Evolutionary conservation across 1,140 invertebrate genomes (phyloP), one percentile per base, ranked within the genome.

Genomic region (Pararge aegeria): DNA sequence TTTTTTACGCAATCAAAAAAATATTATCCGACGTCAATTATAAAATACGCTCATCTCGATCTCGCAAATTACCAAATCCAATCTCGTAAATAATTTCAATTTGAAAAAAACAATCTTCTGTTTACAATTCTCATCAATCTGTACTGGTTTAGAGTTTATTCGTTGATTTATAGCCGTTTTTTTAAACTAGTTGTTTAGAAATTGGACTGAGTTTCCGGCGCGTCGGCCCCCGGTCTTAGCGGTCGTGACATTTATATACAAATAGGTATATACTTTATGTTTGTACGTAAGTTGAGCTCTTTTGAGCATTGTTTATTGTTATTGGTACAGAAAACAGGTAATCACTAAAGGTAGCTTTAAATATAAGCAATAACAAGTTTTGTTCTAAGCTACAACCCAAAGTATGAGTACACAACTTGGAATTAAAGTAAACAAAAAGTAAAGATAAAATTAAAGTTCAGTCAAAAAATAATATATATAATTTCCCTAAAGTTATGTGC

Each of bases 51-150:
- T n/a, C n/a, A n/a, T n/a, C n/a, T n/a, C 16, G 13, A 2, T 37
- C 3, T 2, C n/a, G 12, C 34, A 42, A 42, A 16, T 42, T 4
- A 42, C 38, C 38, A 18, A 13, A 42, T 42, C 38, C 13, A 42
- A 42, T 42, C 38, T 57, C 20, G 50, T 55, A 51, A 64, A 64
- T 54, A 40, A 42, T 21, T 42, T 34, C 24, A 20, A 53, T 46
- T 48, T 12, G 38, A 46, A 30, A 29, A 51, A 52, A 29, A 44
- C 24, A 55, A 21, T 7, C 12, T 21, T 40, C 34, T 50, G 48
- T 53, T 52, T 57, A 63, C 50, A 66, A 49, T 58, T 53, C 64
- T 49, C 50, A 58, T 49, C 55, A 68, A 62, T 71, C 51, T n/a
- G 63, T 44, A 29, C 53, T 61, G 48, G 61, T 70, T 66, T 62